These are phyloP conservation scores for Elephas maximus DNA, from an alignment of 2,113 vertebrate genomes.

Conservation along the genomic window DNA sequence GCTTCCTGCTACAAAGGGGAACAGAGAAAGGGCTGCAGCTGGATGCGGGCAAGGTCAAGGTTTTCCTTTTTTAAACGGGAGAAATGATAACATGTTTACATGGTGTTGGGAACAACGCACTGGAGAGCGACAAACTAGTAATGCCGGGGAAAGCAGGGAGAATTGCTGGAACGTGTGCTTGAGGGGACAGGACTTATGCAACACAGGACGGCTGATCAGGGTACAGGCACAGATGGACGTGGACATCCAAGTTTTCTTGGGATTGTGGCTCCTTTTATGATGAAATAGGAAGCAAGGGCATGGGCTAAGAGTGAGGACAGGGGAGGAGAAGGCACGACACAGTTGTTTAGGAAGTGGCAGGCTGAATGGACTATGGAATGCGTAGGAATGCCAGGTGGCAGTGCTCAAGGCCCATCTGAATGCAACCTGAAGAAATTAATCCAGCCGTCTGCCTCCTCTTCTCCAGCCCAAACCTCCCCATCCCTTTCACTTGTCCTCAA, in stretches of 20 bases:
- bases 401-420: rapidly evolving
- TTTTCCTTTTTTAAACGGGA: neutral
- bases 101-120: neutral
- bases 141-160: neutral
- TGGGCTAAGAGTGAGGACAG: neutral
- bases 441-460: neutral
- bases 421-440: neutral
- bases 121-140: neutral
- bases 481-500: neutral
- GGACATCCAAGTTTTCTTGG: neutral
- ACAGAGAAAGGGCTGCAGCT: neutral
- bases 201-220: neutral
- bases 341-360: neutral
- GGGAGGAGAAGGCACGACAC: neutral
- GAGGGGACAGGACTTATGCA: neutral
- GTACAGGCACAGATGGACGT: neutral
- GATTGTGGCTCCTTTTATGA: neutral
- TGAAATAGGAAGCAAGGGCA: neutral
- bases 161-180: neutral
- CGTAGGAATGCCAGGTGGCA: neutral
- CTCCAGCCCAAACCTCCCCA: too few relatives aligned
- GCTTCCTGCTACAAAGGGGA: neutral
- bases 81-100: neutral
- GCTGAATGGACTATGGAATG: rapidly evolving
- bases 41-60: neutral